Base-by-base conservation (phyloP, 2,113 vertebrate genomes). In the Lasiurus cinereus region DNA sequence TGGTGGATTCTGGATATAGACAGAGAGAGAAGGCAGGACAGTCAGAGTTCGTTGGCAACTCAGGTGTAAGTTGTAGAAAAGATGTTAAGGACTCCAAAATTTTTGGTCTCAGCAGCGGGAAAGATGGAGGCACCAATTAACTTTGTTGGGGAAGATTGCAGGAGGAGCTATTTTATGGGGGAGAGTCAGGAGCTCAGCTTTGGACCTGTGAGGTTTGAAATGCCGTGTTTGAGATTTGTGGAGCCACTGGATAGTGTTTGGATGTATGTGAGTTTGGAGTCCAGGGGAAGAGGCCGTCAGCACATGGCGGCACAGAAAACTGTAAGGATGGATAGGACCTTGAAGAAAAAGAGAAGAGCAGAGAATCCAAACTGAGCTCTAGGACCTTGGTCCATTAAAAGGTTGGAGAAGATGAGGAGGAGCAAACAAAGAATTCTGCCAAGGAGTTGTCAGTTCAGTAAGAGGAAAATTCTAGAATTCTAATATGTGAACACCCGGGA, bases 391-490 rank as follows among this genome's bases (percentile, higher is more conserved):
- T 52, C 66, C 1, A 0, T 54, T 64, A 56, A 46, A 56, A 88
- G 6, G 8, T 16, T 48, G 73, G 31, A 19, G n/a, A 2, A 72
- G 39, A n/a, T 43, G 13, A 88, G 21, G 56, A 50, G 50, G 36
- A 67, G 13, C 24, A 18, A 56, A 16, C 69, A 46, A 46, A 80
- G n/a, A 54, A 54, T 31, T 46, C 92, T 82, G 48, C n/a, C 19
- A 43, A 48, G 54, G 59, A 69, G 2, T 6, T 43, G 21, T 70
- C 31, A 15, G 39, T 54, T 66, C n/a, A 36, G 33, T 29, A 72
- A 43, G 72, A 85, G 54, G 84, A 88, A 93, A n/a, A 67, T 77
- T 59, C 80, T 24, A 74, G 33, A 36, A 31, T 83, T 77, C 54
- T 46, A 62, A 31, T 10, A 27, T 2, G 39, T 2, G 46, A 83